Evolutionary conservation across 64 coral and sea anemone genomes (phyloP).

Genomic region (Montipora sp.): DNA sequence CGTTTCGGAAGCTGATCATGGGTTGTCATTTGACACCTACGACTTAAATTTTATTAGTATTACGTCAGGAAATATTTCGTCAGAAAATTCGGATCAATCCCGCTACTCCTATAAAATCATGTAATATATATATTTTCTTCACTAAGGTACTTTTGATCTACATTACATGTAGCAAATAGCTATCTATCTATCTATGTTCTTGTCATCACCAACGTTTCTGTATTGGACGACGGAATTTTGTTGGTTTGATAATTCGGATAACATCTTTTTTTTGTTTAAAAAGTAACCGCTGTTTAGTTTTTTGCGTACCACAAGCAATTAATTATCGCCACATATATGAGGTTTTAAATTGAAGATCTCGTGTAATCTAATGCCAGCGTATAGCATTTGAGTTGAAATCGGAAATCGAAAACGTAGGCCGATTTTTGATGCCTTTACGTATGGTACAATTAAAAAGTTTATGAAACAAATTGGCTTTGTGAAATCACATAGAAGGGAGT

Average conservation of each 20-base stretch:
- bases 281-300: neutral
- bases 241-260: neutral
- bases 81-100: neutral
- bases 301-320: neutral
- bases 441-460: too few relatives aligned
- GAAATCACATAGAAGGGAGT: neutral
- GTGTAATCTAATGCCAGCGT: neutral
- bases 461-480: too few relatives aligned
- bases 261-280: neutral
- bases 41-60: too few relatives aligned
- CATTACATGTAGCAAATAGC: neutral
- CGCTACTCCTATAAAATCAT: too few relatives aligned
- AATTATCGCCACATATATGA: neutral
- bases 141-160: neutral
- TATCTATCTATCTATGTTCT: neutral
- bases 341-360: neutral
- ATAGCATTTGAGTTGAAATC: too few relatives aligned
- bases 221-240: neutral
- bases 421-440: too few relatives aligned
- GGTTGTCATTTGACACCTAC: neutral
- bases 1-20: neutral
- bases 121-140: neutral
- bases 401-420: too few relatives aligned
- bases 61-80: neutral
- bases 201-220: neutral